Evolutionary conservation across 1,140 invertebrate species (phyloP), one percentile per base, ranked within the genome.

Genomic region (Bradysia coprophila): DNA sequence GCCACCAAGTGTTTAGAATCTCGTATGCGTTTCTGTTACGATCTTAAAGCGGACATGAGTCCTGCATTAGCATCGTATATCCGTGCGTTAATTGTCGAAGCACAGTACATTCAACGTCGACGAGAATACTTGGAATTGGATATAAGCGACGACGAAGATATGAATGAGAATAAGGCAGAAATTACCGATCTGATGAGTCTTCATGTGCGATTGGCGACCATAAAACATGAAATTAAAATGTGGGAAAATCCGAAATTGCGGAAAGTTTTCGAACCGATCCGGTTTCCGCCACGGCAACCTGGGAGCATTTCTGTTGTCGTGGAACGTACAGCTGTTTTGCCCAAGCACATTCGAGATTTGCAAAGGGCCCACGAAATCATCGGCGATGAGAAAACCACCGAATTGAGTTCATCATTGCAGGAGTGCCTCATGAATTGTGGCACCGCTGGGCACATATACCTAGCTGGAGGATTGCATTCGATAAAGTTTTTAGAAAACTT

Each of bases 191-290:
- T 74, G 6, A 61, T 73, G 56, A 64, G 68, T 38, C 53, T 72
- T 4, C 71, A 74, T 46, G 57, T 74, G 21, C 55, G 71, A 16
- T 47, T 75, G 42, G 61, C 67, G 33, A 65, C 73, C 53, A 75
- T 75, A 23, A 68, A 68, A 44, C 64, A 60, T n/a, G 72, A 76
- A 46, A 64, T 75, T 46, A 69, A 73, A 42, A 59, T 75, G 8
- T 48, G 73, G 0, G 72, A 75, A 50, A 75, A 75, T 56, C 67
- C 71, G 2, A 58, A 63, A 3, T 65, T 74, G 55, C 58, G 73
- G 33, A 59, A 64, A 5, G 62, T 71, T 34, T 59, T 56, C 38
- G 51, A 55, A 36, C 24, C n/a, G n/a, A n/a, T n/a, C n/a, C n/a
- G n/a, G n/a, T n/a, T n/a, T n/a, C n/a, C n/a, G n/a, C n/a, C n/a